phyloP scores from a whole-genome alignment of 2,888 invertebrate genomes.

The Cephonodes hylas region DNA sequence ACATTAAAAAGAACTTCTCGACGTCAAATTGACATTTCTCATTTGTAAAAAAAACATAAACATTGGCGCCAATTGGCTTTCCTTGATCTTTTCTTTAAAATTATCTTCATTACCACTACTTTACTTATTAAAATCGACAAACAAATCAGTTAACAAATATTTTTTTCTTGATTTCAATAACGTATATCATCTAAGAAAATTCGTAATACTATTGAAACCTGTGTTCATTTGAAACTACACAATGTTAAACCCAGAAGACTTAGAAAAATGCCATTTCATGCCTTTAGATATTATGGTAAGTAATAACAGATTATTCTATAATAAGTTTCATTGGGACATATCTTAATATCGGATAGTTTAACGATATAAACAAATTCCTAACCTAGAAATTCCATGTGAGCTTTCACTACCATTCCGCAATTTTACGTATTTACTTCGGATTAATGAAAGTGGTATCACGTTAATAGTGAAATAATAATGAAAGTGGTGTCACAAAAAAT shows the following conservation, averaged over 20 bases:
- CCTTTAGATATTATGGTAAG: slow-evolving; percentile 61
- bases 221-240: neutral
- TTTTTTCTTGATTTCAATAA: neutral
- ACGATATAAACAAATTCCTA: neutral
- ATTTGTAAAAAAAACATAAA: too few species aligned
- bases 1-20: too few species aligned
- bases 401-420: too few species aligned
- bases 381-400: neutral
- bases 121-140: too few species aligned
- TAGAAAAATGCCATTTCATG: slow-evolving; percentile 41
- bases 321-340: neutral
- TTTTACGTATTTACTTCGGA: too few species aligned
- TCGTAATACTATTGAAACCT: too few species aligned
- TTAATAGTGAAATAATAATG: too few species aligned
- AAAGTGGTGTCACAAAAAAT: too few species aligned
- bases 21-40: neutral
- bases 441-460: too few species aligned
- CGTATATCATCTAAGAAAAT: neutral
- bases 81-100: too few species aligned
- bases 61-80: too few species aligned
- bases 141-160: neutral
- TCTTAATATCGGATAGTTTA: neutral
- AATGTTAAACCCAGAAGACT: slow-evolving; percentile 20
- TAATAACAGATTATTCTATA: slow-evolving; percentile 20
- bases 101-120: too few species aligned